phyloP scores from a whole-genome alignment of 2,113 vertebrate genomes.

The Rhynchopsitta pachyrhyncha region DNA sequence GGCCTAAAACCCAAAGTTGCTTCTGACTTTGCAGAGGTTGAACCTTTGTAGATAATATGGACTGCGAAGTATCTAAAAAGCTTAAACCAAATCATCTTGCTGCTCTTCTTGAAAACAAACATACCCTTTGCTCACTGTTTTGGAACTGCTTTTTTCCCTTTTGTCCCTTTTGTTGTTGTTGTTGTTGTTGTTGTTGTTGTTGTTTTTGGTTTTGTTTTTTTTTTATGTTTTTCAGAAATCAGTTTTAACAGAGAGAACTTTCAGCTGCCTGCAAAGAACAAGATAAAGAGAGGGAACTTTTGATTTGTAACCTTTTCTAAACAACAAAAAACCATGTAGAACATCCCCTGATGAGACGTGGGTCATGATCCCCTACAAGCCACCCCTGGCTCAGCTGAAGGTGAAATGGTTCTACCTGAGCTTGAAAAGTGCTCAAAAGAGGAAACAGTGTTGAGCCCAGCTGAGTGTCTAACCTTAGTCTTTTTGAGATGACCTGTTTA shows the following conservation, averaged over 20 bases:
- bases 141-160: neutral
- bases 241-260: neutral
- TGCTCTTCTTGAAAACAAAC: neutral
- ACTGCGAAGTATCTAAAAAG: neutral
- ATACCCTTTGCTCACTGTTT: neutral
- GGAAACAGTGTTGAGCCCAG: neutral
- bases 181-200: no score
- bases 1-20: neutral
- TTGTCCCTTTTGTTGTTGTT: neutral
- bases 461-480: neutral
- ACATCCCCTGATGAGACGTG: neutral
- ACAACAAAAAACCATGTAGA: neutral
- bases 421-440: neutral
- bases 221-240: neutral
- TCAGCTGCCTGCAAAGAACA: neutral
- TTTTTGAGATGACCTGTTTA: neutral
- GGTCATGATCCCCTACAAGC: neutral
- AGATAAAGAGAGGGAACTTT: neutral
- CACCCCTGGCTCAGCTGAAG: neutral
- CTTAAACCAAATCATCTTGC: neutral
- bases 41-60: neutral
- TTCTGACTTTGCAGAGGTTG: neutral
- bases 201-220: neutral
- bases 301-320: neutral
- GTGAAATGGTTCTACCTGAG: neutral